Conservation (phyloP, 2,113 vertebrate species). For the Prionailurus viverrinus region DNA sequence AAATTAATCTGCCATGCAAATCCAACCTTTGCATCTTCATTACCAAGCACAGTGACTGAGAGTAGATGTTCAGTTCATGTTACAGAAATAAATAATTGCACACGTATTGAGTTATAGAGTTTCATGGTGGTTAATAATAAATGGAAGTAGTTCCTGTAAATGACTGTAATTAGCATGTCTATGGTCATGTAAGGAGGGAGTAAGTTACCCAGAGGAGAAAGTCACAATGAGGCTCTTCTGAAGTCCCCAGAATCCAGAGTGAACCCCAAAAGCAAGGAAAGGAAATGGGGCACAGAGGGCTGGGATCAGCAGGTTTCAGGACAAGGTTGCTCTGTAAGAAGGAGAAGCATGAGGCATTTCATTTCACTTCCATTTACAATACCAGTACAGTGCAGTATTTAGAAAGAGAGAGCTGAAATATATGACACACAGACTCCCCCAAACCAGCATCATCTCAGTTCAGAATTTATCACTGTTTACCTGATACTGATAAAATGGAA, state of each 20-base stretch:
- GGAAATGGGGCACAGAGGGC: not conserved
- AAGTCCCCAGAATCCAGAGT: slow-evolving; percentile 11
- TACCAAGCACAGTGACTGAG: not conserved
- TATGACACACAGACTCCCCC: not conserved
- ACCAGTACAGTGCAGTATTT: not conserved
- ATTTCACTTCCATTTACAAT: not conserved
- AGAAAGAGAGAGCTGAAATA: not conserved
- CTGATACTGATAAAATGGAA: not conserved
- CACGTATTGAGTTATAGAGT: not conserved
- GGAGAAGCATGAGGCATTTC: not conserved
- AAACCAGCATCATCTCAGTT: not conserved
- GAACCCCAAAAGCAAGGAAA: not conserved
- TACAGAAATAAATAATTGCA: slow-evolving; percentile 29
- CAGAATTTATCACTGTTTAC: not conserved
- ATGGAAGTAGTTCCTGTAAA: slow-evolving; percentile 62
- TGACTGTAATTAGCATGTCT: slow-evolving; percentile 26
- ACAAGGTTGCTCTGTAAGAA: not conserved
- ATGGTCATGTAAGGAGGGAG: slow-evolving; percentile 12
- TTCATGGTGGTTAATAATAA: slow-evolving; percentile 58
- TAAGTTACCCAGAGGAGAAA: not conserved
- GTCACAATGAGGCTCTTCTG: not conserved
- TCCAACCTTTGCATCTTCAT: not conserved
- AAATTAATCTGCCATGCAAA: slow-evolving; percentile 13
- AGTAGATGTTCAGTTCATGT: not conserved
- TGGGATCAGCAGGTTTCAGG: not conserved